Conservation (phyloP, 2,113 vertebrate genomes). For the Pipra filicauda region DNA sequence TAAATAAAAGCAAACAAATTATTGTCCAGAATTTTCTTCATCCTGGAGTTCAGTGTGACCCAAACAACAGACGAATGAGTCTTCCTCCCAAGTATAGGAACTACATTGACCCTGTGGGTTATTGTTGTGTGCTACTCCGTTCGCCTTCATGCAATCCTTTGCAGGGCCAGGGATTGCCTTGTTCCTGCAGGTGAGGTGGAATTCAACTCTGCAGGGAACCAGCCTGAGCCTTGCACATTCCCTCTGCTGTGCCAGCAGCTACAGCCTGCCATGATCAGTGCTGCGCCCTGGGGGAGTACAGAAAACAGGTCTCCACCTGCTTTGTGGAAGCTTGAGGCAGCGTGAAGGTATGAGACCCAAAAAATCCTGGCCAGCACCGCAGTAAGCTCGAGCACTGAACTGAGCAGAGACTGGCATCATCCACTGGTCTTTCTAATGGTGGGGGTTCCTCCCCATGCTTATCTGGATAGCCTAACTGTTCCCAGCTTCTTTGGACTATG, state of each 20-base stretch:
- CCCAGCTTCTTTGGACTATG: background rate
- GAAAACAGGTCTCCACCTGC: background rate
- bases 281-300: fast-evolving
- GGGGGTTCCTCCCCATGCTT: background rate
- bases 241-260: fast-evolving
- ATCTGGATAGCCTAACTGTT: background rate
- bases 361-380: background rate
- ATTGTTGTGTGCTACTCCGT: background rate
- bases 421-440: background rate
- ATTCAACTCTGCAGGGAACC: background rate
- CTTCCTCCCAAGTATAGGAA: background rate
- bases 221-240: background rate
- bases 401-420: background rate
- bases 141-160: background rate
- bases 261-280: background rate
- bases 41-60: background rate
- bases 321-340: background rate
- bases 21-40: background rate
- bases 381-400: background rate
- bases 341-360: background rate
- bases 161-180: background rate
- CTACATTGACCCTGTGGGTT: fast-evolving
- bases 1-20: background rate
- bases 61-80: background rate
- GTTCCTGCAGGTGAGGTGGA: background rate